Evolutionary conservation across 1,140 invertebrate genomes (phyloP), one percentile per base, ranked within the genome.

Genomic region (Lepidurus couesii): DNA sequence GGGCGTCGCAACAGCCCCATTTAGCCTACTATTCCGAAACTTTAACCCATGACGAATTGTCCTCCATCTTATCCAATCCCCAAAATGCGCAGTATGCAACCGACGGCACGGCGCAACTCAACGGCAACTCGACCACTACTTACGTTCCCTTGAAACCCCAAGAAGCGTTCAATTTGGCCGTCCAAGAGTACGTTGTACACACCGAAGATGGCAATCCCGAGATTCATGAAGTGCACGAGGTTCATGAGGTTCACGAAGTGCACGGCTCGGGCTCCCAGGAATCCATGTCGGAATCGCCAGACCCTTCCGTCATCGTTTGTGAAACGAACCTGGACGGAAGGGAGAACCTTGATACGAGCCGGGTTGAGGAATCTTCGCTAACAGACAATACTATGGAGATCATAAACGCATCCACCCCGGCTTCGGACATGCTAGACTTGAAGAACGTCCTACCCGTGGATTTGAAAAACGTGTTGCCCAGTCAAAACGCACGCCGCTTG

Each of bases 371-470:
- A 7, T 65, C 53, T n/a, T 13, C 53, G 16, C 7, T 65, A 21
- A 16, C 53, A 7, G 53, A 65, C 53, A 65, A 65, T 47, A 47
- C 45, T 21, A 65, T 65, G 16, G 53, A 65, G 53, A 65, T 65
- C 4, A 65, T 65, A 8, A n/a, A 34, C 21, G 42, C 16, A 10
- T 24, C 44, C 44, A 42, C 76, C 16, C 45, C 76, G 42, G 44
- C 76, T 45, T 45, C 44, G 26, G 78, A 79, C 1, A 47, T 79
- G 44, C 78, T 79, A 10, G 78, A 79, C 44, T 75, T 79, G 42
- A 79, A 79, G 21, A 79, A 74, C 16, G 78, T 79, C 7, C 24
- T 79, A 0, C 78, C 78, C 7, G 53, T 65, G 53, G 53, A 65
- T 8, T 45, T 79, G 42, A 79, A 79, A 26, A 79, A 74, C 16